Evolutionary conservation across 2,888 invertebrate species (phyloP).

Genomic region (Branchinecta sandiegonensis): DNA sequence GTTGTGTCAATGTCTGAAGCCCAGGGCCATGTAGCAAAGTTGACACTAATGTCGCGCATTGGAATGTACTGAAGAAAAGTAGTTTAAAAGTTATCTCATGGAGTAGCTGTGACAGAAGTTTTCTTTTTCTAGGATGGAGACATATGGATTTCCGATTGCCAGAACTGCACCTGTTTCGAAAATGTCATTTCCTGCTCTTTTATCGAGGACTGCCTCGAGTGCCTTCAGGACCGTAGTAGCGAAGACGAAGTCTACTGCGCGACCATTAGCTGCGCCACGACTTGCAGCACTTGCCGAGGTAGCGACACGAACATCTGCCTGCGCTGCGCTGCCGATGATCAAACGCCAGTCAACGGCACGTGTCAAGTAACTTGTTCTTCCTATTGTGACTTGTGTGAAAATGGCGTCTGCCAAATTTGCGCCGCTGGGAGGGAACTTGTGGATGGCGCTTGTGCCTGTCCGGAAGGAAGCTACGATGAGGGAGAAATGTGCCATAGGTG

Average conservation of each 20-base stretch:
- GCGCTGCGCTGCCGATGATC: not conserved
- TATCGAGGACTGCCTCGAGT: slow-evolving; percentile 1
- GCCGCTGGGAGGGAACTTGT: not conserved
- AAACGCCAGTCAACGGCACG: not conserved
- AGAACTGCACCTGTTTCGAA: slow-evolving; percentile 3
- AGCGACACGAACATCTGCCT: not conserved
- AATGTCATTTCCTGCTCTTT: not conserved
- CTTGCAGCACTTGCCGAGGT: not conserved
- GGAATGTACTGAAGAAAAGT: not conserved
- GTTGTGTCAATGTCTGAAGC: too few species aligned
- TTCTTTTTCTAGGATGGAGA: not conserved
- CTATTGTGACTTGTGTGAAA: not conserved
- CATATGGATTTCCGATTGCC: slow-evolving; percentile 2
- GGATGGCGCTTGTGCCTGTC: not conserved
- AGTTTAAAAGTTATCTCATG: not conserved
- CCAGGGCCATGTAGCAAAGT: too few species aligned
- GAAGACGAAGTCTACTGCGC: not conserved
- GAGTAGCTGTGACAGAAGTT: not conserved
- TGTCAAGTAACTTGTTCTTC: not conserved
- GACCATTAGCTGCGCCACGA: not conserved
- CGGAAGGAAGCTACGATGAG: slow-evolving; percentile 3
- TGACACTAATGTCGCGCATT: too few species aligned
- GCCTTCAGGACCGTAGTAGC: not conserved
- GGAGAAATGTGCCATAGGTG: not conserved
- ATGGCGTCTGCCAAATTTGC: not conserved